Conservation (phyloP, 2,797 vertebrate species). For the Sebastes goodei region DNA sequence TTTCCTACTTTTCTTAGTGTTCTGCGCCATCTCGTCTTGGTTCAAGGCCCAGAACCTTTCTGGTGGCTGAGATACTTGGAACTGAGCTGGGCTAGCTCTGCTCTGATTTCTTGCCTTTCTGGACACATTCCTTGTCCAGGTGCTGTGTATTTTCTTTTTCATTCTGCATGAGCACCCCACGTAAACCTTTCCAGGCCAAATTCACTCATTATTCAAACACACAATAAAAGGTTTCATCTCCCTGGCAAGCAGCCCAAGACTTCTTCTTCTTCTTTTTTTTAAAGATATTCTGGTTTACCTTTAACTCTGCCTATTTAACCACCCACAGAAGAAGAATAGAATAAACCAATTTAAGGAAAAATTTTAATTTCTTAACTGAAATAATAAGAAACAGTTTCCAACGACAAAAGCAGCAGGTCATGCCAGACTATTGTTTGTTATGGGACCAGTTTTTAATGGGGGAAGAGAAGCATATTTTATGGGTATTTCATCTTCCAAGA, state of each 20-base stretch:
- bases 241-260: neutral
- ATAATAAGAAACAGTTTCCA: neutral
- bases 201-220: slow-evolving; percentile 62
- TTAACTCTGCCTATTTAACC: neutral
- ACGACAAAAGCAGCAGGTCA: neutral
- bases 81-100: slow-evolving; percentile 1
- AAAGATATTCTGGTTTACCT: slow-evolving; percentile 7
- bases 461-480: slow-evolving; percentile 27
- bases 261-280: slow-evolving; percentile 5
- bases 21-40: neutral
- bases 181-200: slow-evolving; percentile 52
- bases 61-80: slow-evolving; percentile 31
- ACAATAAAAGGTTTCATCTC: slow-evolving; percentile 53
- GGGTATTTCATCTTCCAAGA: slow-evolving; percentile 36
- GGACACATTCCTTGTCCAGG: slow-evolving; percentile 72
- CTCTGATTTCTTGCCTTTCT: slow-evolving; percentile 11
- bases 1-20: neutral
- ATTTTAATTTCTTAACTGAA: neutral
- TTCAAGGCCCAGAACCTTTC: slow-evolving; percentile 20
- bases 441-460: slow-evolving; percentile 39
- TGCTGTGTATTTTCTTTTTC: slow-evolving; percentile 77
- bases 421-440: slow-evolving; percentile 20
- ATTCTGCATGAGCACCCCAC: slow-evolving; percentile 46
- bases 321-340: neutral
- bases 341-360: neutral